These are phyloP conservation scores for Junonia oenone DNA, from an alignment of 2,888 invertebrate species.

Conservation along the genomic window DNA sequence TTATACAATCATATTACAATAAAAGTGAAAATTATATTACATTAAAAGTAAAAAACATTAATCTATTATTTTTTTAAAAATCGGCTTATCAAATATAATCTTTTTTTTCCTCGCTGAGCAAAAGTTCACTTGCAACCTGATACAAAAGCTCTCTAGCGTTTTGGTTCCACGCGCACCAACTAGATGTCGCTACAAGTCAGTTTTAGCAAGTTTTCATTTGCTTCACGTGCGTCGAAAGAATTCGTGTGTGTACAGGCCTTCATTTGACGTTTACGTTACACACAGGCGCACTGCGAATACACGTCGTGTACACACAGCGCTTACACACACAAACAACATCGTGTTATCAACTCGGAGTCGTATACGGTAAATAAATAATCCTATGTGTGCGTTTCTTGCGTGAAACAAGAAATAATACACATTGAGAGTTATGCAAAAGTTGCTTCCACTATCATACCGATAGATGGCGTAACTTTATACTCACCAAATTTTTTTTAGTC, in stretches of 20 bases:
- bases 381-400: conserved; percentile 14
- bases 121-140: conserved; percentile 42
- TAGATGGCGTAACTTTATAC: conserved; percentile 16
- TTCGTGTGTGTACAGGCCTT: conserved; percentile 38
- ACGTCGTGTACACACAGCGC: conserved; percentile 35
- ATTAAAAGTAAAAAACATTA: too few species aligned
- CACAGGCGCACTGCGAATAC: conserved; percentile 34
- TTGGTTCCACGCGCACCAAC: conserved; percentile 40
- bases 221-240: conserved; percentile 20
- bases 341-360: conserved; percentile 18
- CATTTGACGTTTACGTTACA: conserved; percentile 33
- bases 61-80: not conserved
- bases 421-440: conserved; percentile 23
- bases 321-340: conserved; percentile 35
- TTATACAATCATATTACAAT: too few species aligned
- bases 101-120: not conserved
- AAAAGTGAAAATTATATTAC: too few species aligned
- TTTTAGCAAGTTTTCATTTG: conserved; percentile 44
- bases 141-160: conserved; percentile 38
- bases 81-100: too few species aligned
- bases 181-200: conserved; percentile 65
- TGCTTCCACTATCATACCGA: not conserved
- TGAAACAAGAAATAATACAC: conserved; percentile 32
- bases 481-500: not conserved
- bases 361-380: conserved; percentile 26